Evolutionary conservation across 1,140 invertebrate genomes (phyloP).

Genomic region (Sipha flava): DNA sequence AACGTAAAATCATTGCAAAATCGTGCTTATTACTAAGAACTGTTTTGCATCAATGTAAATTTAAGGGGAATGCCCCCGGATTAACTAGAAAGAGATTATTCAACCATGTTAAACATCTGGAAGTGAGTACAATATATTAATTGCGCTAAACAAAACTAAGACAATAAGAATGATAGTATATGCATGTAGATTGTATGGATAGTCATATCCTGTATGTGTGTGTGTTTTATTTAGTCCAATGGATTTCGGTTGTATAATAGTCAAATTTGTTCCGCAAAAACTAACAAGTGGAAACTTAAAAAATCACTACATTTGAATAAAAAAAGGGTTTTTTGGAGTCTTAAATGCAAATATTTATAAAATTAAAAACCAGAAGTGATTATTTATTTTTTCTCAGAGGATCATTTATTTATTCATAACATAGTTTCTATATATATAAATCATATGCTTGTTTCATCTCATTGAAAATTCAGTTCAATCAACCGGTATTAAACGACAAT

Average conservation of each 20-base stretch:
- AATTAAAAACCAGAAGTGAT: too few relatives aligned
- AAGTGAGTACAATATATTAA: not conserved
- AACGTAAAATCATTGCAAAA: not conserved
- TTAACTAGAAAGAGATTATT: not conserved
- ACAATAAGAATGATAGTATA: too few relatives aligned
- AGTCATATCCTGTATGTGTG: not conserved
- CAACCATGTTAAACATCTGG: not conserved
- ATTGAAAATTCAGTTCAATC: too few relatives aligned
- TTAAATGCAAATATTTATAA: too few relatives aligned
- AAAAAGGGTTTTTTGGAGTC: too few relatives aligned
- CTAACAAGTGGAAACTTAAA: not conserved
- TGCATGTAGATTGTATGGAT: not conserved
- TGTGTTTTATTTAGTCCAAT: not conserved
- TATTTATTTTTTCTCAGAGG: not conserved
- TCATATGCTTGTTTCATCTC: too few relatives aligned
- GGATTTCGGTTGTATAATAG: too few relatives aligned
- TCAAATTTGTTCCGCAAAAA: too few relatives aligned
- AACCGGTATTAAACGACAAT: too few relatives aligned
- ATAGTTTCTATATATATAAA: too few relatives aligned
- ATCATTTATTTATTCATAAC: not conserved
- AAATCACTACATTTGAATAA: too few relatives aligned
- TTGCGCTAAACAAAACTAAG: not conserved
- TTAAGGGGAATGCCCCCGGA: slow-evolving; percentile 2
- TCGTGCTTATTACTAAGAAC: not conserved
- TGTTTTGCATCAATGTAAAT: not conserved